Evolutionary conservation across 2,113 vertebrate genomes (phyloP).

Genomic region (Ictalurus punctatus): DNA sequence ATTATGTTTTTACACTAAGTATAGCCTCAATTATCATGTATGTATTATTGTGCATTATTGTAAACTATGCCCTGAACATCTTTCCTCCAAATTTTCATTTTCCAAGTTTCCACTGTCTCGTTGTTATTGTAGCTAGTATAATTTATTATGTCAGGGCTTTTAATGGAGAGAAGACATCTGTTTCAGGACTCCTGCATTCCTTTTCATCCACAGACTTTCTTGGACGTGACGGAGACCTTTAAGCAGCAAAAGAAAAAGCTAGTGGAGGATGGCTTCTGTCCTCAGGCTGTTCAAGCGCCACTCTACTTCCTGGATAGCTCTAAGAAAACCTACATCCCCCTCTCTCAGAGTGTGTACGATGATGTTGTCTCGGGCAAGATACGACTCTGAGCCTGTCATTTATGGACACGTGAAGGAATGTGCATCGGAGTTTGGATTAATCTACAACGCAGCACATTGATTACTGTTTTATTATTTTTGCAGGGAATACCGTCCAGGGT

Average conservation of each 20-base stretch:
- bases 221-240: constrained; percentile 82
- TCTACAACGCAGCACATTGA: neutral
- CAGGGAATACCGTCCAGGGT: constrained; percentile 1
- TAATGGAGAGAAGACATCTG: neutral
- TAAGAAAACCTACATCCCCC: constrained; percentile 66
- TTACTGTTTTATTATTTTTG: neutral
- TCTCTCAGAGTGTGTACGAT: constrained; percentile 64
- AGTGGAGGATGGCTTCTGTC: constrained; percentile 78
- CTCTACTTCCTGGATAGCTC: constrained; percentile 75
- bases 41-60: neutral
- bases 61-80: neutral
- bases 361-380: constrained; percentile 74
- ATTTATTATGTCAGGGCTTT: neutral
- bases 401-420: neutral
- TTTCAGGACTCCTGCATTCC: neutral
- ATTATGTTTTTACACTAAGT: neutral
- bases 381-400: constrained; percentile 62
- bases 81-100: neutral
- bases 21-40: neutral
- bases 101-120: neutral
- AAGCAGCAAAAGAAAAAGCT: constrained; percentile 82
- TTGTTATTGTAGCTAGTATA: neutral
- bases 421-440: neutral
- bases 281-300: constrained; percentile 54
- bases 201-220: constrained; percentile 63